These are phyloP conservation scores for Pristionchus mayeri DNA, from an alignment of 2,888 invertebrate species.

Conservation along the genomic window DNA sequence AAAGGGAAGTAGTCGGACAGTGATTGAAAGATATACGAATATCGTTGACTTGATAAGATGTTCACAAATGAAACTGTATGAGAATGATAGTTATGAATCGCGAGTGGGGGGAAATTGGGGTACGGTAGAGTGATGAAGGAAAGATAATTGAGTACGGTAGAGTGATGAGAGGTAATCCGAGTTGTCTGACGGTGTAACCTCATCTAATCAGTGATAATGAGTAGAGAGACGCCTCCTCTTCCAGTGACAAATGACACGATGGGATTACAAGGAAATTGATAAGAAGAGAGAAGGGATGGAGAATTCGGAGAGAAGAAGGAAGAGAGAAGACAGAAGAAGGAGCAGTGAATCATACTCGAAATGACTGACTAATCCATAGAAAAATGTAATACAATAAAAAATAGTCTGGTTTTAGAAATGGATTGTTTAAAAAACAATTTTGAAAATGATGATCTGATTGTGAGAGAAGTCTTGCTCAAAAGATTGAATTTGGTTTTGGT, in stretches of 20 bases:
- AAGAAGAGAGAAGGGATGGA: not conserved
- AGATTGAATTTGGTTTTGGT: no score
- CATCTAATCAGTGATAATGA: constrained; percentile 36
- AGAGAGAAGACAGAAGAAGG: not conserved
- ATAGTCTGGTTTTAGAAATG: not conserved
- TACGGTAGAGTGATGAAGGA: no score
- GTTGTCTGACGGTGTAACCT: not conserved
- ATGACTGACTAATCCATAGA: not conserved
- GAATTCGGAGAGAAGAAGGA: not conserved
- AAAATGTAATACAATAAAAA: not conserved
- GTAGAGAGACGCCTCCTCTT: not conserved
- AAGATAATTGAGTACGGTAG: not conserved
- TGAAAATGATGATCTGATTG: not conserved
- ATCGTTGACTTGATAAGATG: not conserved
- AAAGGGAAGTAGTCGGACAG: not conserved
- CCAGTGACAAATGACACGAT: constrained; percentile 32
- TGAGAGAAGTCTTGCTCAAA: no score
- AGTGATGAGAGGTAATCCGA: not conserved
- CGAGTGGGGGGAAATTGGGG: no score
- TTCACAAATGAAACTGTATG: not conserved
- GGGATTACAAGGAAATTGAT: constrained; percentile 29
- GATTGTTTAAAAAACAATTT: not conserved
- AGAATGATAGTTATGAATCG: not conserved
- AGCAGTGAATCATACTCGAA: not conserved
- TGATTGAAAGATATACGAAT: not conserved